Base-by-base conservation (phyloP, 2,888 invertebrate genomes). In the Perithous albicinctus region DNA sequence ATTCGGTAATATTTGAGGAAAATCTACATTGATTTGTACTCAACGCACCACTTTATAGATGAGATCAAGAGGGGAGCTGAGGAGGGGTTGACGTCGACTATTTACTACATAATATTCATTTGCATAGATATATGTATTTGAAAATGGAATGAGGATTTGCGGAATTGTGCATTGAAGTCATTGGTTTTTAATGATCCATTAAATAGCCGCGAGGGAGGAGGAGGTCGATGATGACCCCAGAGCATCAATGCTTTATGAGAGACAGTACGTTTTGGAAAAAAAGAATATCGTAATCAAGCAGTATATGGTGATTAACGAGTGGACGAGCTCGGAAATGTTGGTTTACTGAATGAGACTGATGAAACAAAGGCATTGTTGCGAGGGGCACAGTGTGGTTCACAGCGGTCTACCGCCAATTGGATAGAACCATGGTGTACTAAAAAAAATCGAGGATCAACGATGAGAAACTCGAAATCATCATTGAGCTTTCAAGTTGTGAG, bases 1-100 rank as follows among this genome's bases (percentile, higher is more conserved):
- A 67, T 72, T 79, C 78, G 78, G 76, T 72, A 20, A 41, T 61
- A 72, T 79, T 64, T 18, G 61, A 78, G 66, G 46, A 76, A 79
- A 82, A 79, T 76, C 76, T 67, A 43, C 48, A 51, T 56, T 59
- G 63, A 70, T 70, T 46, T 70, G 51, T 63, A 23, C 64, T 56
- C 54, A 38, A 3, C 46, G 69, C 23, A 41, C 15, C 38, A 64
- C 38, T 77, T 73, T 69, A 64, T 74, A 59, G 56, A 56, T 48
- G 66, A 20, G 35, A 20, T 41, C 48, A 10, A 59, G 8, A 2
- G 35, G n/a, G 6, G 64, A 12, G 35, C 8, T 18, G n/a, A 54
- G 10, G 46, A 12, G 8, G 38, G 29, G 54, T n/a, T n/a, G 26
- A 12, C 10, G 29, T 32, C 10, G 63, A 35, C 5, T 64, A 46